phyloP scores from a whole-genome alignment of 2,113 vertebrate genomes.

The Sciurus niger region DNA sequence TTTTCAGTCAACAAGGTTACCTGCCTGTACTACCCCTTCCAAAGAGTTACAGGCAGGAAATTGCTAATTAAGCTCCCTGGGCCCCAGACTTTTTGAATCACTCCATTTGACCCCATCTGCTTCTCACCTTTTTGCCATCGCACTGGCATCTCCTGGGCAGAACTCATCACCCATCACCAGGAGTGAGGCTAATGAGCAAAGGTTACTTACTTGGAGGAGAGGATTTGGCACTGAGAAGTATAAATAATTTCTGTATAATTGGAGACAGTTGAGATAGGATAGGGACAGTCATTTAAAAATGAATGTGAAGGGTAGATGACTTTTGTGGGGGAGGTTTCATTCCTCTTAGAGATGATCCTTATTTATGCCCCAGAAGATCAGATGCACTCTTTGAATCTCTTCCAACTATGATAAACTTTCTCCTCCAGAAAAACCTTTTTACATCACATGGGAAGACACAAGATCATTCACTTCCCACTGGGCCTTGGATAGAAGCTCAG shows the following conservation, averaged over 20 bases:
- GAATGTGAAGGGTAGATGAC: not conserved
- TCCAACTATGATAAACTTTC: not conserved
- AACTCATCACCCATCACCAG: too few relatives aligned
- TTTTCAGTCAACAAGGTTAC: too few relatives aligned
- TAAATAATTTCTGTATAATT: slow-evolving; percentile 12
- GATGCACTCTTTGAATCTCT: not conserved
- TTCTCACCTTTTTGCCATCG: too few relatives aligned
- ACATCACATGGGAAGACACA: not conserved
- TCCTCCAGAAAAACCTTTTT: slow-evolving; percentile 16
- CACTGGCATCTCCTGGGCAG: too few relatives aligned
- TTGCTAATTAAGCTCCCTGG: too few relatives aligned
- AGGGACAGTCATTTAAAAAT: not conserved
- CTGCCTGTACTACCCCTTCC: too few relatives aligned
- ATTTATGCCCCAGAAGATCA: slow-evolving; percentile 32
- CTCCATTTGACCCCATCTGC: too few relatives aligned
- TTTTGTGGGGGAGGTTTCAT: not conserved
- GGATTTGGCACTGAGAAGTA: slow-evolving; percentile 43
- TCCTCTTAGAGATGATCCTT: not conserved
- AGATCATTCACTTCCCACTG: not conserved
- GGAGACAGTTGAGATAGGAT: not conserved
- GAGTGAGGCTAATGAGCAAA: not conserved
- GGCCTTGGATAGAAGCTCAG: not conserved
- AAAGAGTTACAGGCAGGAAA: too few relatives aligned
- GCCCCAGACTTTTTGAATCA: too few relatives aligned
- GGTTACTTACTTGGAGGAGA: not conserved